Conservation (phyloP, 2,113 vertebrate species). For the Archilochus colubris region DNA sequence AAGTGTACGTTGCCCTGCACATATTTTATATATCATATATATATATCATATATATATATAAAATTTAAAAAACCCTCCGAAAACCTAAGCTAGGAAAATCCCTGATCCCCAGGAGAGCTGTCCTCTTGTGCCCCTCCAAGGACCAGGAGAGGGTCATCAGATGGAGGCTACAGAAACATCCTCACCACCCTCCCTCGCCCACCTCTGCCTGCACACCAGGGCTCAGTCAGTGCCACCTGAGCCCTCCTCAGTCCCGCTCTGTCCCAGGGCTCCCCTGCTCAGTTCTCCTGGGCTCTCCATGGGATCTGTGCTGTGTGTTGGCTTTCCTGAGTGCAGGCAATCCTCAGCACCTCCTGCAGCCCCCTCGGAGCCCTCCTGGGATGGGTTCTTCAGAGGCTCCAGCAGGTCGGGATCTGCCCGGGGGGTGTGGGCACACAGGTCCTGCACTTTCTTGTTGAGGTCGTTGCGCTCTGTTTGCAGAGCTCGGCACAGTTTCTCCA, state of each 20-base stretch:
- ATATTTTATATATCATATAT: constrained; percentile 25
- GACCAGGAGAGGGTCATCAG: neutral
- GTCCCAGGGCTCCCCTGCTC: constrained; percentile 45
- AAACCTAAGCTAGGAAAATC: constrained; percentile 58
- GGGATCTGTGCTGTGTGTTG: neutral
- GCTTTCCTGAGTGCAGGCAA: neutral
- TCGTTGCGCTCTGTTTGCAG: constrained; percentile 95
- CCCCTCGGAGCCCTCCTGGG: neutral
- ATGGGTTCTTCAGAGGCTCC: neutral
- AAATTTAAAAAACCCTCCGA: constrained; percentile 53
- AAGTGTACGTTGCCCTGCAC: constrained; percentile 58
- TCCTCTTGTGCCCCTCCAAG: neutral
- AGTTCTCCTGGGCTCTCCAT: neutral
- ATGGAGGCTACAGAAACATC: neutral
- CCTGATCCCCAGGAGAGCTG: neutral
- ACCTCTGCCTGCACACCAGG: neutral
- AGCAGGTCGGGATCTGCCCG: neutral
- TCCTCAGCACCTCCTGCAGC: neutral
- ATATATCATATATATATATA: constrained; percentile 39
- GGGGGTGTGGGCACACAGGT: constrained; percentile 74
- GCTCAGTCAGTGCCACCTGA: constrained; percentile 39
- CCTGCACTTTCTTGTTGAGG: constrained; percentile 96
- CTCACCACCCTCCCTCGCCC: neutral
- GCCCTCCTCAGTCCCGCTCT: constrained; percentile 45
- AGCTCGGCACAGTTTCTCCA: constrained; percentile 95